Conservation (phyloP, 2,113 vertebrate genomes). For the Atlantisia rogersi region DNA sequence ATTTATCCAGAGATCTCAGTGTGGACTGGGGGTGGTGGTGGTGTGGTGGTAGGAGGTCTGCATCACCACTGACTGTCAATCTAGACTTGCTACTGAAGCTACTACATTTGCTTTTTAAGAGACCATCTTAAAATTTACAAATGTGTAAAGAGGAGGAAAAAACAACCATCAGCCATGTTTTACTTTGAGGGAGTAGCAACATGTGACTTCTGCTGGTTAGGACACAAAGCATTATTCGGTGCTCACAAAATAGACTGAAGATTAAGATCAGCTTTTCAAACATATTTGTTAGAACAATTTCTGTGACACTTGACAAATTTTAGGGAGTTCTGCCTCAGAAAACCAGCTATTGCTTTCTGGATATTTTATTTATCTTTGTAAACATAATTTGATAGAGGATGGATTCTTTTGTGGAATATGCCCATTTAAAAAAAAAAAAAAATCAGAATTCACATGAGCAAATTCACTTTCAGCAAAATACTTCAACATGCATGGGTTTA, state of each 20-base stretch:
- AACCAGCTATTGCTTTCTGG: not conserved
- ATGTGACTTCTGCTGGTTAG: conserved; percentile 38
- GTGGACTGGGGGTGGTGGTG: too few relatives aligned
- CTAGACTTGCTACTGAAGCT: conserved; percentile 46
- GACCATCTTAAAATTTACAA: conserved; percentile 47
- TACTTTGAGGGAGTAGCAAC: not conserved
- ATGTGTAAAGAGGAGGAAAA: conserved; percentile 55
- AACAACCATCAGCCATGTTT: not conserved
- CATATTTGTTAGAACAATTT: not conserved
- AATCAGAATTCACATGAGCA: not conserved
- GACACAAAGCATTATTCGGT: not conserved
- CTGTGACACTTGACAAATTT: not conserved
- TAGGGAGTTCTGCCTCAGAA: not conserved
- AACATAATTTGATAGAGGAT: not conserved
- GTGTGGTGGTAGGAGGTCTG: too few relatives aligned
- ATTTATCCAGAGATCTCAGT: too few relatives aligned
- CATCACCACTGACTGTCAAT: conserved; percentile 5
- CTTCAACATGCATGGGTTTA: not conserved
- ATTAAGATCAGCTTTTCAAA: not conserved
- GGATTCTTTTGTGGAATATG: not conserved
- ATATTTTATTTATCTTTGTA: not conserved
- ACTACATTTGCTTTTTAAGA: conserved; percentile 40
- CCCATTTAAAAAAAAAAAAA: not conserved
- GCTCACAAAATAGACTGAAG: not conserved
- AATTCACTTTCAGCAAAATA: not conserved